Conservation (phyloP, 2,113 vertebrate genomes). For the Nematolebias whitei region DNA sequence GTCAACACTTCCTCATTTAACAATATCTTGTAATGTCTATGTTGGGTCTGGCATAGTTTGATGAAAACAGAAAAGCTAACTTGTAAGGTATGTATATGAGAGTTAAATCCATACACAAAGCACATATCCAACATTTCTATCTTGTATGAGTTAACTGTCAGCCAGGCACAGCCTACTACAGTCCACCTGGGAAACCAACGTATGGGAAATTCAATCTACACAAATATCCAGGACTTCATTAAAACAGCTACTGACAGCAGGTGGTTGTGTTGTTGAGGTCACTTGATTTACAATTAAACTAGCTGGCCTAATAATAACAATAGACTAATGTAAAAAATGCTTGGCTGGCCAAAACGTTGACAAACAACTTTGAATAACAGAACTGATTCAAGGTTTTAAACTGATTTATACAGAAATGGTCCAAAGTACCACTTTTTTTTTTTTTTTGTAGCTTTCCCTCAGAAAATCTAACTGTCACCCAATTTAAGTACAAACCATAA, state of each 20-base stretch:
- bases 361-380: too few relatives aligned
- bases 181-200: slow-evolving; percentile 57
- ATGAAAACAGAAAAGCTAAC: slow-evolving; percentile 13
- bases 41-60: slow-evolving; percentile 17
- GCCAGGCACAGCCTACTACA: slow-evolving; percentile 50
- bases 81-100: slow-evolving; percentile 29
- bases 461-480: too few relatives aligned
- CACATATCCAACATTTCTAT: slow-evolving; percentile 52
- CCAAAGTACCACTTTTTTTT: too few relatives aligned
- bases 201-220: slow-evolving; percentile 53
- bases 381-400: too few relatives aligned
- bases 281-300: neutral
- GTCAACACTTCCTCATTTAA: slow-evolving; percentile 49
- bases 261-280: neutral
- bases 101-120: slow-evolving; percentile 53
- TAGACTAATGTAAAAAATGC: too few relatives aligned
- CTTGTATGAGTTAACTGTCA: slow-evolving; percentile 66
- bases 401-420: too few relatives aligned
- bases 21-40: slow-evolving; percentile 48
- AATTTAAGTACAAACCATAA: too few relatives aligned
- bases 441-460: too few relatives aligned
- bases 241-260: slow-evolving; percentile 21
- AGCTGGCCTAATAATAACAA: neutral
- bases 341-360: too few relatives aligned
- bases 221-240: slow-evolving; percentile 33